A percentile compares a stretch with the other conserved stretches of the same genome.
Evolutionary conservation across 2,888 invertebrate species (phyloP).

Genomic region (Apoda limacodes): DNA sequence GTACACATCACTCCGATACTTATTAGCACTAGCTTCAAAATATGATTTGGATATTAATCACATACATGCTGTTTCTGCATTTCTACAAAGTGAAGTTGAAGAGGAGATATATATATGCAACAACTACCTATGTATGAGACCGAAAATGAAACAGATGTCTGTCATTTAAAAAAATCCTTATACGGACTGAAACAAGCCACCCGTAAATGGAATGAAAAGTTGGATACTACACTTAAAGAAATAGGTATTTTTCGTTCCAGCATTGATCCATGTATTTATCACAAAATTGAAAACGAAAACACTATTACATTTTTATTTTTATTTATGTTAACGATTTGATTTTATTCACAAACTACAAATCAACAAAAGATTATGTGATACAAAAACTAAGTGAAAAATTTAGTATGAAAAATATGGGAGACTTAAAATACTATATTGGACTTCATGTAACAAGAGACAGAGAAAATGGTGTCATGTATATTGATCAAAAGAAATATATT

Average conservation of each 20-base stretch:
- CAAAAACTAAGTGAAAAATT: constrained; percentile 16
- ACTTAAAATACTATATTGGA: not conserved
- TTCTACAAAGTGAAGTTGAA: constrained; percentile 20
- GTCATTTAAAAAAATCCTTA: constrained; percentile 13
- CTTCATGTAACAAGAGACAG: not conserved
- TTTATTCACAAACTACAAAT: not conserved
- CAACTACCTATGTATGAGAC: constrained; percentile 15
- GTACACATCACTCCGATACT: constrained; percentile 16
- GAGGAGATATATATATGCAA: constrained; percentile 19
- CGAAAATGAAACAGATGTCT: constrained; percentile 16
- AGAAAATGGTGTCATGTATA: not conserved
- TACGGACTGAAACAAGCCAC: not conserved
- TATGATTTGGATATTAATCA: constrained; percentile 16
- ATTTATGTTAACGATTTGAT: constrained; percentile 17
- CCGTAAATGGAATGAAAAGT: constrained; percentile 20
- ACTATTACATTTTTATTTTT: constrained; percentile 18
- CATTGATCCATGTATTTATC: constrained; percentile 23
- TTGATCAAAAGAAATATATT: not conserved
- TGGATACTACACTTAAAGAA: constrained; percentile 14
- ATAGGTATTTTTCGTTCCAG: constrained; percentile 20
- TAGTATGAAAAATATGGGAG: constrained; percentile 18
- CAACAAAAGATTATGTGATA: constrained; percentile 15
- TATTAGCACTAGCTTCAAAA: constrained; percentile 17
- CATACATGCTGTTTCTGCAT: constrained; percentile 20
- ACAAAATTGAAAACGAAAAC: constrained; percentile 14